Base-by-base conservation (phyloP, 2,888 invertebrate genomes). In the Callyntrura sp. region DNA sequence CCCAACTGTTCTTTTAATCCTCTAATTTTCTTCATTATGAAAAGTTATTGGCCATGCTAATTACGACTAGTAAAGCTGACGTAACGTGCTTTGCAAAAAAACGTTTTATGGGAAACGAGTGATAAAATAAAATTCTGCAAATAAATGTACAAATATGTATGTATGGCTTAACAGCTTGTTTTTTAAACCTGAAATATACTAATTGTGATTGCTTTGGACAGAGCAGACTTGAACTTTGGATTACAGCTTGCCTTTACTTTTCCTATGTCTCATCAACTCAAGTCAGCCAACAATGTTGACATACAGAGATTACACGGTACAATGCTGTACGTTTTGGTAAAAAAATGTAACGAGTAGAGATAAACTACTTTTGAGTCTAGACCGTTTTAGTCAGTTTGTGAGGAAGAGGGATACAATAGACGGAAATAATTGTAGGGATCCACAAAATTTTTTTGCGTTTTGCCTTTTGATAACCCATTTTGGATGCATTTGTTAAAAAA, bases 41-140 rank as follows among this genome's bases (percentile, higher is more conserved):
- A 20, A 35, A 45, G 57, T 20, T 23, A 43, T 11, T 43, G 57
- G 57, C 73, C 57, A 57, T 23, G 20, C 48, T 68, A 57, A 14
- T 68, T 83, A 57, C 51, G 43, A 25, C 55, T 84, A 35, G 28
- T 57, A 17, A 57, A 23, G 78, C 60, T 85, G 85, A 60, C 70
- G 70, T 70, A 17, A 35, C n/a, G n/a, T 85, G 57, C 60, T 62
- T 45, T 62, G 45, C n/a, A 51, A 9, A 62, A 45, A 9, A 65
- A 51, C n/a, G 17, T 57, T 57, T 51, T 62, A 12, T 62, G 62
- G 62, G 23, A 51, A n/a, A 25, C 23, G 62, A 62, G 62, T 5
- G 25, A 62, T 62, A 62, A 62, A 62, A 62, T 8, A 23, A 60
- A 17, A 17, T 60, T 60, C 4, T 60, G 57, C 35, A 35, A 20